Evolutionary conservation across 2,888 invertebrate species (phyloP), one percentile per base, ranked within the genome.

Genomic region (Allophyes oxyacanthae): DNA sequence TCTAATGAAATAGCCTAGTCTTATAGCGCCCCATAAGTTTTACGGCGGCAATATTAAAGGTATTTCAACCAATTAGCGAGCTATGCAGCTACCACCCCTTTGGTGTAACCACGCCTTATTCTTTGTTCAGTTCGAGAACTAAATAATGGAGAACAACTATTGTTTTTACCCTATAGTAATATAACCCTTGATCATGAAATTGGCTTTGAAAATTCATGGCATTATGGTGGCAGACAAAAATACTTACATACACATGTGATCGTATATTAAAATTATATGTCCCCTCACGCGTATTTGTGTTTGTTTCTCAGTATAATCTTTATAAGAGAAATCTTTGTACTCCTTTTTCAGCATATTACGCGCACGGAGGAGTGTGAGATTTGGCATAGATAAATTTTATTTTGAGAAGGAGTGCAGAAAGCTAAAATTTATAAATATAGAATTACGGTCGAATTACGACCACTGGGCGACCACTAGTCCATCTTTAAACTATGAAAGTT

Each of bases 41-140:
- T 76, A 82, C 70, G 61, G 64, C 75, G 61, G 69, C 67, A 71
- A 79, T 81, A 81, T 65, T 77, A 57, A 66, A 76, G 71, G 65
- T 73, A 73, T 79, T 59, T 72, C 72, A 72, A 79, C 89, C 90
- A 90, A 90, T 91, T 90, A 90, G 84, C 79, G 72, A 71, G 68
- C 77, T 72, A 75, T 79, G 78, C 72, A 82, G 74, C 76, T 63
- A 69, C 86, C 82, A 83, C 89, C 89, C 87, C 81, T 81, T 84
- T 71, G 59, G 55, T 75, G 55, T 78, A 76, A 81, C 83, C 71
- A 86, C 89, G 85, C 89, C 89, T 76, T 57, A 42, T 68, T 77
- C 79, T 77, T 79, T 77, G 73, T 75, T 72, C 72, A 67, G 61
- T 72, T 75, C 72, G 60, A 72, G 75, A 72, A 76, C 72, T 70